Evolutionary conservation across 2,888 invertebrate species (phyloP), one percentile per base, ranked within the genome.

Genomic region (Torymus texanus): DNA sequence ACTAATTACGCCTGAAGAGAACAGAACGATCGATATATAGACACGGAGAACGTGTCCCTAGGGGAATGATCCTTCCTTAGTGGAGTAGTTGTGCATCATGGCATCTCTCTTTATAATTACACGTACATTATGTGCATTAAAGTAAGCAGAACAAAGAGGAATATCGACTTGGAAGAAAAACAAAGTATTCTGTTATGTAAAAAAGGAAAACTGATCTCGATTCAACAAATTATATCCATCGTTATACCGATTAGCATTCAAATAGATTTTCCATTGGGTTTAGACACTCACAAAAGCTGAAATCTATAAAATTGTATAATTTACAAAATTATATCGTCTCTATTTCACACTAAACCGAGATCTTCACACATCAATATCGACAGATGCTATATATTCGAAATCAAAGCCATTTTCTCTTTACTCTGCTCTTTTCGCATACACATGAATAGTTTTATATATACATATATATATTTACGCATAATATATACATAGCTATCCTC

Each of bases 81-180:
- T 70, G 79, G 80, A 84, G 83, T 86, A 86, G 83, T 81, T 84
- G 80, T 83, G 85, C 85, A 85, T 86, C 84, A 82, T 86, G 65
- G 24, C 51, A 75, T 79, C 63, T 71, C 70, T 72, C 59, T 56
- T 51, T 59, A 59, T 75, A 75, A 53, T 68, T 75, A 63, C 53
- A 74, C 11, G 1, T 53, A 53, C 59, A 53, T 72, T 51, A 58
- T 29, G 58, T 41, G 55, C 50, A 29, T 50, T 51, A 21, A 50
- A 29, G 21, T 53, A 13, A 66, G 16, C 58, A 16, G 51, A 16
- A 21, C 59, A 63, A 51, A 59, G 21, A 24, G 51, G 41, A 41
- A 41, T 41, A 41, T 41, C 41, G 41, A 41, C 41, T 41, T 41
- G 41, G 41, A 41, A 21, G 21, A 21, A 2, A 21, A 41, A 41